phyloP scores from a whole-genome alignment of 2,797 vertebrate genomes.

The Anisognathus igniventris region DNA sequence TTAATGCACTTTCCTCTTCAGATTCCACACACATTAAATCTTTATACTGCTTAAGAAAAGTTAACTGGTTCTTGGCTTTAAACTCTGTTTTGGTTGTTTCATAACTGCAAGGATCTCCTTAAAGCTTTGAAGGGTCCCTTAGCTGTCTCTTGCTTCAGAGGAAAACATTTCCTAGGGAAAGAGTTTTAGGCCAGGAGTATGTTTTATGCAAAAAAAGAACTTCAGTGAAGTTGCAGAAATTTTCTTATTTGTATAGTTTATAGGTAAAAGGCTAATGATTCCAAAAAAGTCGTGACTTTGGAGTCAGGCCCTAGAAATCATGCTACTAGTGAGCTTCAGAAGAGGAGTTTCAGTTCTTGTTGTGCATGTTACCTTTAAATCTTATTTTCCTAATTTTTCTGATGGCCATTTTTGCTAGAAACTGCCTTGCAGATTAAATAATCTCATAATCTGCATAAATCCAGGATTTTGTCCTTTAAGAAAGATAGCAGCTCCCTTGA shows the following conservation, averaged over 20 bases:
- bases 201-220: background rate
- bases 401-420: background rate
- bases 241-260: background rate
- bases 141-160: background rate
- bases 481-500: background rate
- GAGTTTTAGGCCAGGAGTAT: background rate
- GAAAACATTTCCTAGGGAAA: background rate
- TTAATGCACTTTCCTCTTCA: background rate
- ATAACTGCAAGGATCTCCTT: background rate
- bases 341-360: background rate
- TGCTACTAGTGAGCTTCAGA: background rate
- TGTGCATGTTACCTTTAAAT: background rate
- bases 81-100: background rate
- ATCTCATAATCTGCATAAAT: background rate
- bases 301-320: background rate
- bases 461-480: background rate
- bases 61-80: background rate
- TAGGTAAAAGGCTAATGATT: background rate
- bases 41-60: background rate
- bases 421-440: background rate
- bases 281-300: background rate
- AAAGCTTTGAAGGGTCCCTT: background rate
- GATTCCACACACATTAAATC: background rate
- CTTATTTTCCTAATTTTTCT: background rate
- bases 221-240: background rate